Conservation (phyloP, 2,888 invertebrate species). For the Ochropleura plecta region DNA sequence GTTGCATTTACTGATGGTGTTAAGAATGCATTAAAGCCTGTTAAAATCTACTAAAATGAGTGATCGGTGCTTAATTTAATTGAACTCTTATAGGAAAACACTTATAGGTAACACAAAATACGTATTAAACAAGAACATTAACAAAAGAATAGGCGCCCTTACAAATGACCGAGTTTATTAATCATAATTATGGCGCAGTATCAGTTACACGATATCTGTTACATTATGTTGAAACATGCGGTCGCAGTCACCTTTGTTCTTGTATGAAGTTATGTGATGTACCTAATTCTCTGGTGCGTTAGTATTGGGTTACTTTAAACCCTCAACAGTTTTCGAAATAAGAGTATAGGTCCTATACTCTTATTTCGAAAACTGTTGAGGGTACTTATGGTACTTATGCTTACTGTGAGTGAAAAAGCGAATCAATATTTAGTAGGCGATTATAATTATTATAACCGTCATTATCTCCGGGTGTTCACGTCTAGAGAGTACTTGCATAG, state of each 20-base stretch:
- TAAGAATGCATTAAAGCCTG: neutral
- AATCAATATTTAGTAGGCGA: too few relatives aligned
- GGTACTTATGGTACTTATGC: too few relatives aligned
- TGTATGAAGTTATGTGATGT: conserved; percentile 10
- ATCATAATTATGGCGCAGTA: conserved; percentile 52
- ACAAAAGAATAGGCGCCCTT: conserved; percentile 26
- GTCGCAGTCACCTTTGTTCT: conserved; percentile 49
- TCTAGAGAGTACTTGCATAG: too few relatives aligned
- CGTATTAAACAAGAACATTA: neutral
- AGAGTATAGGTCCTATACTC: conserved; percentile 8
- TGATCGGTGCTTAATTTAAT: neutral
- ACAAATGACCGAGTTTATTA: conserved; percentile 49
- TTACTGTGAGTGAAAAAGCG: too few relatives aligned
- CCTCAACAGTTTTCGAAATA: conserved; percentile 14
- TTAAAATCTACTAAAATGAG: neutral
- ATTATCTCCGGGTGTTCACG: too few relatives aligned
- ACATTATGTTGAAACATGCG: conserved; percentile 57
- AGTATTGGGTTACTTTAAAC: conserved; percentile 37
- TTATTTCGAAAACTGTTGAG: too few relatives aligned
- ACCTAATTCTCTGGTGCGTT: conserved; percentile 18
- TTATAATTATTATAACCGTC: too few relatives aligned
- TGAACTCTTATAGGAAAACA: neutral
- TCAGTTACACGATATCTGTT: conserved; percentile 60
- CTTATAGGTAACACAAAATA: neutral
- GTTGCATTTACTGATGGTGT: conserved; percentile 12